A percentile compares a stretch with the other conserved stretches of the same genome.
Evolutionary conservation across 2,797 vertebrate genomes (phyloP).

Genomic region (Okamejei kenojei): DNA sequence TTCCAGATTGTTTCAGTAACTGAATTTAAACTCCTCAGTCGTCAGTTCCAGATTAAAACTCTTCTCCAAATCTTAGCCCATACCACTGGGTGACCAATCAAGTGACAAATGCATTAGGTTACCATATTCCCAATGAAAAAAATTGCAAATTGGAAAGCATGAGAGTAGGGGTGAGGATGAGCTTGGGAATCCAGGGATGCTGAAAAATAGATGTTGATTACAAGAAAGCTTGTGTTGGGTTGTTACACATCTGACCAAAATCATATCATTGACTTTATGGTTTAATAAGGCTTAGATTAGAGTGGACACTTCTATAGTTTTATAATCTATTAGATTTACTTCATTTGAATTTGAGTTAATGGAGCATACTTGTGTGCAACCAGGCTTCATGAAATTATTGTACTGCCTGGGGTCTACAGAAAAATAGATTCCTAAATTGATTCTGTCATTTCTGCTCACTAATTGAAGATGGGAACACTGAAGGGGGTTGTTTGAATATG

Average conservation of each 20-base stretch:
- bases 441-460: not conserved
- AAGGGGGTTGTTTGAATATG: not conserved
- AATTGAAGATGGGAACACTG: not conserved
- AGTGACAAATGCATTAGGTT: too few species aligned
- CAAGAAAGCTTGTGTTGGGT: not conserved
- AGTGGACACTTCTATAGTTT: not conserved
- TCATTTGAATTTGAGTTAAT: not conserved
- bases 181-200: not conserved
- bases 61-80: too few species aligned
- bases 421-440: conserved; percentile 11
- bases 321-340: not conserved
- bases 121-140: not conserved
- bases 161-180: not conserved
- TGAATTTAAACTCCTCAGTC: too few species aligned
- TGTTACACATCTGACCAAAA: not conserved
- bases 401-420: not conserved
- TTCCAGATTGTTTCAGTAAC: too few species aligned
- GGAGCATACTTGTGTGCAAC: not conserved
- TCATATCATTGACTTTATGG: not conserved
- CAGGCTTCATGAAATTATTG: not conserved
- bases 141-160: not conserved
- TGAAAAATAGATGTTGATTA: not conserved
- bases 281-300: not conserved
- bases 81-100: too few species aligned
- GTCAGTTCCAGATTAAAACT: too few species aligned